A percentile compares a stretch with the other conserved stretches of the same genome.
Evolutionary conservation across 2,888 invertebrate species (phyloP).

Genomic region (Podabrus alpinus): DNA sequence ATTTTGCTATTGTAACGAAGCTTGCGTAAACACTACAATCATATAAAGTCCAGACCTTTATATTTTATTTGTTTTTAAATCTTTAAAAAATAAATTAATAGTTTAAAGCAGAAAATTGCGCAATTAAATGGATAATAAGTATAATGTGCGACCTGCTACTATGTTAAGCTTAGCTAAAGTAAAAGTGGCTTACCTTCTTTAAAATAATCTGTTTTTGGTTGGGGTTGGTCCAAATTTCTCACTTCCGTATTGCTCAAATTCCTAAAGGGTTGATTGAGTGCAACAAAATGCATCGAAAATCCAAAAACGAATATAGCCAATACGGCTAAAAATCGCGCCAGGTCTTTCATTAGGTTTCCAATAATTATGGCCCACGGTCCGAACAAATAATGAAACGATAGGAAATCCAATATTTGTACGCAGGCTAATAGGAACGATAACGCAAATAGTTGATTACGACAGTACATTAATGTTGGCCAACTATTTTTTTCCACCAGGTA

Average conservation of each 20-base stretch:
- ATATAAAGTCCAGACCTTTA: not conserved
- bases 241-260: conserved; percentile 69
- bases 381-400: conserved; percentile 98
- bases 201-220: conserved; percentile 54
- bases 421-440: conserved; percentile 93
- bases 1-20: not conserved
- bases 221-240: conserved; percentile 46
- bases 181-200: conserved; percentile 68
- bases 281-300: conserved; percentile 96
- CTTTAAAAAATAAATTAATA: not conserved
- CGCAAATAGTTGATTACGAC: conserved; percentile 96
- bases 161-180: not conserved
- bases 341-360: conserved; percentile 89
- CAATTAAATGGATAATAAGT: not conserved
- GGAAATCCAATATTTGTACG: conserved; percentile 95
- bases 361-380: conserved; percentile 99
- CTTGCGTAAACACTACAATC: not conserved
- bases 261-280: conserved; percentile 91
- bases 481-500: conserved; percentile 66
- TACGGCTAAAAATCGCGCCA: conserved; percentile 96
- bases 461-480: conserved; percentile 89
- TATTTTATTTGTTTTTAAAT: not conserved
- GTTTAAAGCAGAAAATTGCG: not conserved
- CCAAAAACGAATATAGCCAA: conserved; percentile 97
- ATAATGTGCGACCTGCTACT: not conserved